Evolutionary conservation across 2,113 vertebrate species (phyloP).

Genomic region (Tachycineta bicolor): DNA sequence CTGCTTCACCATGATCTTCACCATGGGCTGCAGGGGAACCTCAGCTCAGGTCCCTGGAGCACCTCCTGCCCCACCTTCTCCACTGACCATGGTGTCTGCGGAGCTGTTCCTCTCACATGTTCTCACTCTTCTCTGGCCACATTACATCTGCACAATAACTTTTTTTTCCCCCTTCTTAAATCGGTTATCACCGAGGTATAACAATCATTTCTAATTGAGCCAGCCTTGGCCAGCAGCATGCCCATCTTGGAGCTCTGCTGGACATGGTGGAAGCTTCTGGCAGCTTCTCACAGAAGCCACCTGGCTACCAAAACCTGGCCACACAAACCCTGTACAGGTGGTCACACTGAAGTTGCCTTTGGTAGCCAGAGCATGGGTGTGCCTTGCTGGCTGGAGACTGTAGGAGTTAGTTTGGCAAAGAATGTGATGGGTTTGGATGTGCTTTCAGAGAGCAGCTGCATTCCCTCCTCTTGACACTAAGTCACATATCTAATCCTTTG

Average conservation of each 20-base stretch:
- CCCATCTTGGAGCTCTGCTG: not conserved
- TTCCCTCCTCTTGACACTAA: not conserved
- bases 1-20: not conserved
- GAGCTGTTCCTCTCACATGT: not conserved
- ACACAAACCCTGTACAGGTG: not conserved
- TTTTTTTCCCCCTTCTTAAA: not conserved
- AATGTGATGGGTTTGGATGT: not conserved
- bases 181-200: accelerated
- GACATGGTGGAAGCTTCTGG: not conserved
- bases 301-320: not conserved
- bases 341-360: not conserved
- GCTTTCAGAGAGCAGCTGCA: not conserved
- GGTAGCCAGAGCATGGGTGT: not conserved
- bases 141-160: too few relatives aligned
- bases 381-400: not conserved
- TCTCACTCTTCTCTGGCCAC: not conserved
- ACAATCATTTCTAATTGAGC: not conserved
- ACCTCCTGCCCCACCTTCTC: not conserved
- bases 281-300: not conserved
- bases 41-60: not conserved
- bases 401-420: not conserved
- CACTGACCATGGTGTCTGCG: not conserved
- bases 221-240: not conserved
- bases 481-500: not conserved
- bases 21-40: not conserved